Evolutionary conservation across 2,797 vertebrate genomes (phyloP), one percentile per base, ranked within the genome.

Genomic region (Hylomyscus alleni): DNA sequence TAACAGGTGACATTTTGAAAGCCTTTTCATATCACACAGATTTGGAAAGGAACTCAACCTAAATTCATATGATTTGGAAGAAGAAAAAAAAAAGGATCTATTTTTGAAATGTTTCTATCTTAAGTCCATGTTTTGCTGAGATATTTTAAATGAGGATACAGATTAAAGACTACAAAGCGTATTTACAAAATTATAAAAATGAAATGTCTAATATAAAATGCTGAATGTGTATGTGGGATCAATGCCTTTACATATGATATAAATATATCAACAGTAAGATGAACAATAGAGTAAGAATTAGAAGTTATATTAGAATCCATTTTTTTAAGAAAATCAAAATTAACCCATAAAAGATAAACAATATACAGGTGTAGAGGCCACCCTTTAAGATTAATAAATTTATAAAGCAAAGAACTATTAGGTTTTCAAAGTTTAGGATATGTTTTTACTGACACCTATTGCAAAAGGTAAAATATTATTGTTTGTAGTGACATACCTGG

Each of bases 121-220:
- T 93, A 6, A 54, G 75, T 22, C 20, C 11, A n/a, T 31, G 40
- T 78, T 75, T 95, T n/a, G 11, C 58, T 58, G 40, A 89, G 75
- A 87, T 86, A 83, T 91, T 91, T 97, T 78, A 67, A 87, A 50
- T 24, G 31, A 86, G 31, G 14, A 67, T 72, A 60, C 65, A 93
- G 56, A 80, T 72, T 72, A 82, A 92, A 24, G 10, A 54, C 12
- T 87, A 76, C 4, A 7, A 62, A 95, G 62, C 0, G 60, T 83
- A 86, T 56, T 72, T 76, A 37, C 62, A 91, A 22, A 96, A 52
- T 91, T 83, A 47, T 80, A 89, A 85, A 83, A 65, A 86, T 78
- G 14, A 83, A 65, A 86, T 78, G 17, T 8, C 8, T 47, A 29
- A 76, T 56, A 65, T 50, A 56, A 47, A 84, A 80, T 52, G 37